Percentiles rank a stretch among this genome's conserved stretches.
phyloP scores from a whole-genome alignment of 2,888 invertebrate genomes.

The Zygogramma bicolorata region DNA sequence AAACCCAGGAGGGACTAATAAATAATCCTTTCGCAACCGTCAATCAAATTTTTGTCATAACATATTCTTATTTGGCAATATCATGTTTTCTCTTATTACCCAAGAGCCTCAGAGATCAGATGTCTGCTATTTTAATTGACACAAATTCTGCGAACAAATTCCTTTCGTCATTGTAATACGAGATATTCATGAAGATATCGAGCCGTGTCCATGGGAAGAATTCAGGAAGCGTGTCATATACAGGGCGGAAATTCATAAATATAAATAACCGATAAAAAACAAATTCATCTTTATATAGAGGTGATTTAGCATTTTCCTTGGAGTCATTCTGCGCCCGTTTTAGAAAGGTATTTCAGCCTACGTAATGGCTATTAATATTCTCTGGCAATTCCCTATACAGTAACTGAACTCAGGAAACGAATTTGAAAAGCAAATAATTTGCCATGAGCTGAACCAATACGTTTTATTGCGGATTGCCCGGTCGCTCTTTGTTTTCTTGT shows the following conservation, averaged over 20 bases:
- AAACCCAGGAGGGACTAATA: neutral
- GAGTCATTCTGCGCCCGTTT: neutral
- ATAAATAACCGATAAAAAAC: too few relatives aligned
- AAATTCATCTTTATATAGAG: too few relatives aligned
- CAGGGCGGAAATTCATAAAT: too few relatives aligned
- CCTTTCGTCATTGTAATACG: neutral
- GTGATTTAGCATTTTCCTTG: too few relatives aligned
- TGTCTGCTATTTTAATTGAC: neutral
- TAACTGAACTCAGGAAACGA: constrained; percentile 13
- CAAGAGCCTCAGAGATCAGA: neutral
- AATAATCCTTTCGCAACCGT: neutral
- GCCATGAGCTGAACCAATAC: constrained; percentile 3
- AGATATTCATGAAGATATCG: neutral
- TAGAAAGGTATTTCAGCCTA: neutral
- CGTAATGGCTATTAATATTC: constrained; percentile 19
- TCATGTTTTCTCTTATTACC: constrained; percentile 19
- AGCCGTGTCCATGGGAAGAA: neutral
- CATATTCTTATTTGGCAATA: constrained; percentile 15
- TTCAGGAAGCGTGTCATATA: neutral
- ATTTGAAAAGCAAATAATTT: constrained; percentile 16
- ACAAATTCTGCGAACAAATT: neutral
- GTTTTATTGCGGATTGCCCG: neutral
- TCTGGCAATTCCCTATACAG: constrained; percentile 1
- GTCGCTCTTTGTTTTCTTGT: constrained; percentile 4
- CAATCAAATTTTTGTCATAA: constrained; percentile 21